A percentile compares a stretch with the other conserved stretches of the same genome.
These are phyloP conservation scores for Homarus americanus DNA, from an alignment of 1,140 invertebrate genomes.

Conservation along the genomic window DNA sequence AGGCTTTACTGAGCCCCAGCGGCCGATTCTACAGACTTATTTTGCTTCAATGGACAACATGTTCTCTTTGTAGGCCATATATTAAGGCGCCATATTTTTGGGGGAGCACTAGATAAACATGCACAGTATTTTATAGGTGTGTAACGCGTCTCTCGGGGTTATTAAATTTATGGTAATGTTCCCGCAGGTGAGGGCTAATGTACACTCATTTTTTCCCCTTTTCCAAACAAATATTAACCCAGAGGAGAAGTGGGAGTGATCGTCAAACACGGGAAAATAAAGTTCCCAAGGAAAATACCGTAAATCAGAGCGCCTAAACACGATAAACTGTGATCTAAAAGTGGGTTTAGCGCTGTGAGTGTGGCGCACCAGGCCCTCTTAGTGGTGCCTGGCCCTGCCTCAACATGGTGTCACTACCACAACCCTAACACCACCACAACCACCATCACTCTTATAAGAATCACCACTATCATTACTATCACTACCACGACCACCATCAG, in stretches of 20 bases:
- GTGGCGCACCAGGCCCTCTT: too few relatives aligned
- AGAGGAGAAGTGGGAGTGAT: not conserved
- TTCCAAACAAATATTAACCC: not conserved
- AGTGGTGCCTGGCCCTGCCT: too few relatives aligned
- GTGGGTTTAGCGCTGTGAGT: too few relatives aligned
- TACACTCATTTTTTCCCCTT: not conserved
- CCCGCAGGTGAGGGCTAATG: not conserved
- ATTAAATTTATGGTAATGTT: not conserved
- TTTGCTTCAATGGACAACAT: constrained; percentile 22
- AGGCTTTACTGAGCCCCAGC: constrained; percentile 29
- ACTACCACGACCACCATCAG: too few relatives aligned
- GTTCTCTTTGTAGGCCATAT: constrained; percentile 48
- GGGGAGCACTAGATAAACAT: constrained; percentile 21
- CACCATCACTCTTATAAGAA: too few relatives aligned
- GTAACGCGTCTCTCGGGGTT: not conserved
- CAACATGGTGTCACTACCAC: too few relatives aligned
- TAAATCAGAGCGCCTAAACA: too few relatives aligned
- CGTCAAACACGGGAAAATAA: too few relatives aligned
- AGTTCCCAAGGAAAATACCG: too few relatives aligned
- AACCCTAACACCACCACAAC: too few relatives aligned
- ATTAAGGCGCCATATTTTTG: constrained; percentile 38
- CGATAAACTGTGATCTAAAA: too few relatives aligned
- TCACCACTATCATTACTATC: too few relatives aligned
- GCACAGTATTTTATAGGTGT: not conserved
- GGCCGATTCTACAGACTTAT: constrained; percentile 31